These are phyloP conservation scores for Eupithecia abbreviata DNA, from an alignment of 2,888 invertebrate species.

Conservation along the genomic window DNA sequence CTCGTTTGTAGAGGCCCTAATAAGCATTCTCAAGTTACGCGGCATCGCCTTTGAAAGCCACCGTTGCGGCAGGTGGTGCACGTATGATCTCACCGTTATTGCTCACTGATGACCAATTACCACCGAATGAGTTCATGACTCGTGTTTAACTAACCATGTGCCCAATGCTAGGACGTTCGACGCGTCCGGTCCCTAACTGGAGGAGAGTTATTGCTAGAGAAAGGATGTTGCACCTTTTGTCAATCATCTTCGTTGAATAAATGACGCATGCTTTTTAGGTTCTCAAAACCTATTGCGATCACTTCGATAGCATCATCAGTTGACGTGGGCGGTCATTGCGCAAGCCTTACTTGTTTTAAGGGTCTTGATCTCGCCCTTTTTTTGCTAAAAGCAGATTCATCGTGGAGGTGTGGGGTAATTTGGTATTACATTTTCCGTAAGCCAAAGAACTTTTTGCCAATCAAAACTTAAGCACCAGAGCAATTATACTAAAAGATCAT, in stretches of 20 bases:
- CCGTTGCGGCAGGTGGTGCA: conserved; percentile 53
- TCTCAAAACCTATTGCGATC: not conserved
- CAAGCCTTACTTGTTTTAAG: not conserved
- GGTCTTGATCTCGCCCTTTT: not conserved
- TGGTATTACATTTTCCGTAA: not conserved
- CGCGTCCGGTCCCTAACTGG: conserved; percentile 20
- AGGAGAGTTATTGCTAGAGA: conserved; percentile 1
- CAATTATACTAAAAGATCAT: not conserved
- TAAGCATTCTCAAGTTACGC: conserved; percentile 24
- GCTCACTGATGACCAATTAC: conserved; percentile 76
- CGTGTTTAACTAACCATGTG: conserved; percentile 49
- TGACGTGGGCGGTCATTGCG: not conserved
- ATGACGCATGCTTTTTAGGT: conserved; percentile 8
- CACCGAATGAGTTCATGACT: conserved; percentile 67
- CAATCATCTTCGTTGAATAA: not conserved
- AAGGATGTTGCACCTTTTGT: conserved; percentile 12
- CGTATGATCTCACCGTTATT: conserved; percentile 76
- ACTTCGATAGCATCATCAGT: conserved; percentile 3
- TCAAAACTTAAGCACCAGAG: not conserved
- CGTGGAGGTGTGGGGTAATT: not conserved
- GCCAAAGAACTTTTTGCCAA: not conserved
- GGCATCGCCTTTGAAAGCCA: conserved; percentile 57
- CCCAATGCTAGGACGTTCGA: conserved; percentile 46
- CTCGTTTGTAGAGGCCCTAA: conserved; percentile 1
- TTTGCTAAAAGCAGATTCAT: not conserved